phyloP scores from a whole-genome alignment of 2,113 vertebrate genomes.

The Melanotaenia duboulayi region DNA sequence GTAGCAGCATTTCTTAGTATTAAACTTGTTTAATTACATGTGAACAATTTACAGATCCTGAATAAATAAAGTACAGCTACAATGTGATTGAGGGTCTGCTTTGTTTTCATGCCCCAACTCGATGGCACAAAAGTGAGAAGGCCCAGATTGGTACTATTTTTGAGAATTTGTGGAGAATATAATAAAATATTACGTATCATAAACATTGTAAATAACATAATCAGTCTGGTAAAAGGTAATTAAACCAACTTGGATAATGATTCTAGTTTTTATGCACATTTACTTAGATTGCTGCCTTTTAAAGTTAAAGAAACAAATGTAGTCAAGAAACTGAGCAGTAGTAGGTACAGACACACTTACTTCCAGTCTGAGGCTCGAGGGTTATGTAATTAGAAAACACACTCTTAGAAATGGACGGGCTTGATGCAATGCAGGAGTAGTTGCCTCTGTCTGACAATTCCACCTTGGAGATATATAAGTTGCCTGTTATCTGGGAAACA shows the following conservation, averaged over 20 bases:
- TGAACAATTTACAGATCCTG: conserved; percentile 11
- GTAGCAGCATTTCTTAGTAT: conserved; percentile 9
- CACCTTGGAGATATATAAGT: conserved; percentile 97
- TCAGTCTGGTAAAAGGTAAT: not conserved
- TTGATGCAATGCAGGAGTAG: conserved; percentile 96
- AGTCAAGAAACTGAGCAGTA: not conserved
- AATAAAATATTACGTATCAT: no score
- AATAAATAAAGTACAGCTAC: conserved; percentile 2
- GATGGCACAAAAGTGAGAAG: not conserved
- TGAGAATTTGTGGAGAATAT: not conserved
- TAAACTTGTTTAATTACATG: conserved; percentile 3
- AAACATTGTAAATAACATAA: not conserved
- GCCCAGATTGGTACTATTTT: not conserved
- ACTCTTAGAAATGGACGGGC: conserved; percentile 95
- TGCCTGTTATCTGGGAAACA: conserved; percentile 94
- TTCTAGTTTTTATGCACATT: not conserved
- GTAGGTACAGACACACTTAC: conserved; percentile 82
- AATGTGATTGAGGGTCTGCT: not conserved
- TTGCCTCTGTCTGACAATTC: conserved; percentile 92
- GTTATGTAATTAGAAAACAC: conserved; percentile 98
- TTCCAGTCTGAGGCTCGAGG: conserved; percentile 89
- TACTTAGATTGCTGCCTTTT: not conserved
- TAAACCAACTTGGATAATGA: not conserved
- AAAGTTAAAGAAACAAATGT: not conserved
- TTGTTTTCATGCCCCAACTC: not conserved